Evolutionary conservation across 2,888 invertebrate species (phyloP), one percentile per base, ranked within the genome.

Genomic region (Galerucella nymphaeae): DNA sequence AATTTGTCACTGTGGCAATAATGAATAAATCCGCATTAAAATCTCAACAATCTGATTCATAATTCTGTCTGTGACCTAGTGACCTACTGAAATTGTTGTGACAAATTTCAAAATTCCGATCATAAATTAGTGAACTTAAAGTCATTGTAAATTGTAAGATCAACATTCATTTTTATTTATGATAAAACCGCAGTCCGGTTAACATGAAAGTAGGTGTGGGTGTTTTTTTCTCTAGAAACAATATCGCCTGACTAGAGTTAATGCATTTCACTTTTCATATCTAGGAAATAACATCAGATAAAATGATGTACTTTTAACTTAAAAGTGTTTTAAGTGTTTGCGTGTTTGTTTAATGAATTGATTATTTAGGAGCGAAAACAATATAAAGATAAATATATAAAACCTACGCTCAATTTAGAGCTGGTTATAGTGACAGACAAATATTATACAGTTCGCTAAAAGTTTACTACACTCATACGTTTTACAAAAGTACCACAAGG

Each of bases 261-360:
- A 50, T 50, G 50, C 50, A 50, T 50, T 50, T 50, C 50, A 50
- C 50, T 50, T 50, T 14, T n/a, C 50, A n/a, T n/a, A n/a, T 50
- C 50, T 50, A n/a, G 50, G 14, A 50, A 50, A n/a, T 50, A 16
- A n/a, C 16, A 50, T 50, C n/a, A 45, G 50, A 50, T 50, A 16
- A 50, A 50, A 50, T 14, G n/a, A 50, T 50, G 6, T 50, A 50
- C 50, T 50, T n/a, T 50, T n/a, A 8, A 50, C 14, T n/a, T 50
- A 11, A 61, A 61, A 61, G 42, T 10, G 13, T 48, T 42, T 53
- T 59, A 30, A 64, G 42, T 18, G 38, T 45, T 2, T 45, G 13
- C 45, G 45, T 45, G 45, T 45, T 45, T 45, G 45, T 45, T 45
- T 45, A 13, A 45, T 45, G 14, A 45, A 45, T 45, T 45, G 2